phyloP scores from a whole-genome alignment of 1,140 invertebrate genomes.

The Oryzaephilus surinamensis region DNA sequence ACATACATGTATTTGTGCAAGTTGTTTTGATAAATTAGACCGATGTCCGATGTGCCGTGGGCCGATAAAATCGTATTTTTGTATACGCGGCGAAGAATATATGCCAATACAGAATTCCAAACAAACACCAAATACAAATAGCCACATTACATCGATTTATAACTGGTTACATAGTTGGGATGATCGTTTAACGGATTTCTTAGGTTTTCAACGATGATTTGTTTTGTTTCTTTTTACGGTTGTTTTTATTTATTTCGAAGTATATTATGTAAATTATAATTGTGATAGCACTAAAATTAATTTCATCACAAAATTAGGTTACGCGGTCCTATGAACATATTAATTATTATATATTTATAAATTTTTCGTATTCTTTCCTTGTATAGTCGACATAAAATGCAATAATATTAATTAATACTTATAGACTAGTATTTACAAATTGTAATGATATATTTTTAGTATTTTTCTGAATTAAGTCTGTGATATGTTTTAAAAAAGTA shows the following conservation, averaged over 20 bases:
- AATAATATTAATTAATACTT: slow-evolving; percentile 8
- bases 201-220: slow-evolving; percentile 42
- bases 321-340: no score
- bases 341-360: no score
- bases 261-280: no score
- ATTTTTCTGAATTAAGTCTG: slow-evolving; percentile 23
- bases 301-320: no score
- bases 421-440: no score
- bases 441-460: slow-evolving; percentile 19
- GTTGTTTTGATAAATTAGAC: slow-evolving; percentile 61
- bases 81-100: slow-evolving; percentile 63
- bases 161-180: slow-evolving; percentile 51
- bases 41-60: slow-evolving; percentile 74
- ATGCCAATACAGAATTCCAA: slow-evolving; percentile 44
- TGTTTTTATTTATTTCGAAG: not conserved
- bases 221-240: not conserved
- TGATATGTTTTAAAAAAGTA: slow-evolving; percentile 15
- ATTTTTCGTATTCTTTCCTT: no score
- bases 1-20: slow-evolving; percentile 73
- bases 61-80: slow-evolving; percentile 70
- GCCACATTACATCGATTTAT: slow-evolving; percentile 14
- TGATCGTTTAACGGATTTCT: slow-evolving; percentile 51
- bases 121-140: slow-evolving; percentile 15
- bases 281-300: no score
- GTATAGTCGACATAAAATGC: no score